phyloP scores from a whole-genome alignment of 2,888 invertebrate genomes.

The Allophyes oxyacanthae region DNA sequence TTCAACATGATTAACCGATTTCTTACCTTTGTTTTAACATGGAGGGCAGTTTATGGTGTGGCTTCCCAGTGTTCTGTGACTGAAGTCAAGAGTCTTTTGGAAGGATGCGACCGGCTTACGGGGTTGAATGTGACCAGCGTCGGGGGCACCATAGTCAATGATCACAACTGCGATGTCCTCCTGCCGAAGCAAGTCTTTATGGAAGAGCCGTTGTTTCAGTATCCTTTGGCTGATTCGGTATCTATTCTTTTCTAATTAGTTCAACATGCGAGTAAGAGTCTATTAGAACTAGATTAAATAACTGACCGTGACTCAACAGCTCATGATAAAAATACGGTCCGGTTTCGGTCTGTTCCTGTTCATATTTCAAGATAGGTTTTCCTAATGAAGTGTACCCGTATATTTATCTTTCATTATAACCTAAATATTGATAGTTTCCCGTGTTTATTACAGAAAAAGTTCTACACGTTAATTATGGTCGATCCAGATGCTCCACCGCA shows the following conservation, averaged over 20 bases:
- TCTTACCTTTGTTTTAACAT: constrained; percentile 42
- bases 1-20: constrained; percentile 26
- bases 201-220: constrained; percentile 84
- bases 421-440: no score
- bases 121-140: constrained; percentile 81
- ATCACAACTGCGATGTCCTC: constrained; percentile 84
- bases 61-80: constrained; percentile 69
- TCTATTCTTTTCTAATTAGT: no score
- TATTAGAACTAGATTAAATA: no score
- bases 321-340: no score
- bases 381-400: no score
- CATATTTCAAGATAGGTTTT: no score
- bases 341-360: no score
- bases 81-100: constrained; percentile 78
- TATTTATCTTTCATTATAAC: no score
- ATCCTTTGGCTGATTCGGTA: constrained; percentile 78
- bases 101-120: constrained; percentile 78
- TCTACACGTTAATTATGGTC: constrained; percentile 83
- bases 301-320: no score
- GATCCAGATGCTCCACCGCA: constrained; percentile 86
- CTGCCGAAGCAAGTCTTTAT: constrained; percentile 84
- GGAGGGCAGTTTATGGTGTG: constrained; percentile 49
- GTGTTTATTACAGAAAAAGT: constrained; percentile 79
- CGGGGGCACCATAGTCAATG: constrained; percentile 83
- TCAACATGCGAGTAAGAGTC: no score